A percentile compares a stretch with the other conserved stretches of the same genome.
phyloP scores from a whole-genome alignment of 2,888 invertebrate genomes.

The Chrysolina oricalcia region DNA sequence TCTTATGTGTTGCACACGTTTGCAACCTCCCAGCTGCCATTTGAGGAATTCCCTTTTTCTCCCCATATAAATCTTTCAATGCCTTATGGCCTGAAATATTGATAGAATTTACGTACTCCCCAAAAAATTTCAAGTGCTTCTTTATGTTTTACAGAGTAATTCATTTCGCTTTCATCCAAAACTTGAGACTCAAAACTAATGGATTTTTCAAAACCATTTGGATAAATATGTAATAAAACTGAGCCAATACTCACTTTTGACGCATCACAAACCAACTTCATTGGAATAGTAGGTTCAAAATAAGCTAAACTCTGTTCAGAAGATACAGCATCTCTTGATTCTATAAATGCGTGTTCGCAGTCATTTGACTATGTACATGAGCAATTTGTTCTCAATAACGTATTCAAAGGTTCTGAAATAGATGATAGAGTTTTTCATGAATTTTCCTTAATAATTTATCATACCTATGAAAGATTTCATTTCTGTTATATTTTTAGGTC shows the following conservation, averaged over 20 bases:
- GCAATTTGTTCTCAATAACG: background rate
- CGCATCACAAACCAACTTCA: too few species aligned
- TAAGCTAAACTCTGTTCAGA: slow-evolving; percentile 24
- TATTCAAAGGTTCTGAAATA: slow-evolving; percentile 22
- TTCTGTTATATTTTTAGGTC: slow-evolving; percentile 22
- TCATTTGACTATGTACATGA: slow-evolving; percentile 23
- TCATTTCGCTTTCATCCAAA: slow-evolving; percentile 29
- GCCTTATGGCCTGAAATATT: slow-evolving; percentile 31
- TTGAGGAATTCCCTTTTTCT: too few species aligned
- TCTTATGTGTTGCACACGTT: too few species aligned
- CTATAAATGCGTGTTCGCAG: slow-evolving; percentile 30
- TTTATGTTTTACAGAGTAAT: too few species aligned
- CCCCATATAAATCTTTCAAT: slow-evolving; percentile 13
- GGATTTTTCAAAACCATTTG: slow-evolving; percentile 31
- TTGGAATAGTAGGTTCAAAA: slow-evolving; percentile 19
- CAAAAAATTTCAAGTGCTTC: slow-evolving; percentile 24
- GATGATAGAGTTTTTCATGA: slow-evolving; percentile 19
- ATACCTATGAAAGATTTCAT: slow-evolving; percentile 11
- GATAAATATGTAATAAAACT: slow-evolving; percentile 36
- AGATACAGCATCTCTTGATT: slow-evolving; percentile 20
- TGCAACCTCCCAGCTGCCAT: too few species aligned
- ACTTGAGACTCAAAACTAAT: slow-evolving; percentile 31
- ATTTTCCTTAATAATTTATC: slow-evolving; percentile 34
- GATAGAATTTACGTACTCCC: slow-evolving; percentile 32
- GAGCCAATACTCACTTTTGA: too few species aligned